Conservation (phyloP, 2,113 vertebrate species). For the Hypocryptadius cinnamomeus region DNA sequence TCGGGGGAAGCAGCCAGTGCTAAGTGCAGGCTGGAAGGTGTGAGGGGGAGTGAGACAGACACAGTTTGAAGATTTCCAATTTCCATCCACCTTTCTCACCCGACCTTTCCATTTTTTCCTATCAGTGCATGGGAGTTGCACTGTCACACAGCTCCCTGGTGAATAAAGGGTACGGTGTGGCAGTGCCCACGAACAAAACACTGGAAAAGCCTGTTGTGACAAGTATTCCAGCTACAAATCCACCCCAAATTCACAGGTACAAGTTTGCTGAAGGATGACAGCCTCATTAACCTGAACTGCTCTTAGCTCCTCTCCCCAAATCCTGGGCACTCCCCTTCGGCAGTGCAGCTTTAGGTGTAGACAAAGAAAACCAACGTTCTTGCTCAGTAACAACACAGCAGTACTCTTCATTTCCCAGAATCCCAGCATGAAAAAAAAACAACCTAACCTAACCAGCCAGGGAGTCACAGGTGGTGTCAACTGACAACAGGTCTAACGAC, state of each 20-base stretch:
- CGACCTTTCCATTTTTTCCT: neutral
- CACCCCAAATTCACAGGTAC: neutral
- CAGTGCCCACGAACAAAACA: neutral
- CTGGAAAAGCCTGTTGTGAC: neutral
- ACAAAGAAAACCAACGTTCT: neutral
- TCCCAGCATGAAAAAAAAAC: neutral
- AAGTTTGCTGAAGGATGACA: neutral
- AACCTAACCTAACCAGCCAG: neutral
- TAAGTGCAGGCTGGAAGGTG: neutral
- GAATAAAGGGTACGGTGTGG: rapidly evolving
- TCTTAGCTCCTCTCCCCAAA: neutral
- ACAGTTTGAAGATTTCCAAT: neutral
- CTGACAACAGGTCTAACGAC: rapidly evolving
- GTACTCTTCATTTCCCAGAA: neutral
- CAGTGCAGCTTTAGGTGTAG: neutral
- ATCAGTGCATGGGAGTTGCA: rapidly evolving
- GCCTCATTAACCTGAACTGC: neutral
- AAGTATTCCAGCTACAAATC: neutral
- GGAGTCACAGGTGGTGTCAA: neutral
- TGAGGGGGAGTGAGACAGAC: neutral
- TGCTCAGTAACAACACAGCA: neutral
- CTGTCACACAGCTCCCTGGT: neutral
- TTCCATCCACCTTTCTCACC: neutral
- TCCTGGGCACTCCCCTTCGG: neutral
- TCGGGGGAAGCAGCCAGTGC: neutral